Conservation (phyloP, 2,888 invertebrate species). For the Catocala nupta region DNA sequence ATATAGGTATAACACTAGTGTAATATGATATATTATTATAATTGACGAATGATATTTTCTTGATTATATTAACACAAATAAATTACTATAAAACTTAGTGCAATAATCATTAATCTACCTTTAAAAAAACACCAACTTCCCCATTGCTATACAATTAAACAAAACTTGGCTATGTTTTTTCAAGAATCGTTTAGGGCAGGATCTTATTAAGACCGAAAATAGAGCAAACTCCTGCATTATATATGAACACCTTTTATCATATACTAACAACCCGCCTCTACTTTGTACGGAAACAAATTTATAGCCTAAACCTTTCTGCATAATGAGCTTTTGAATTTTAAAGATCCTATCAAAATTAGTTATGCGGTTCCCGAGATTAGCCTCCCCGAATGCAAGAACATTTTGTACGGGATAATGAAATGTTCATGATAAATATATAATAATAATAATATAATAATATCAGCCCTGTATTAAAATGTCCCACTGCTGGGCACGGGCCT, state of each 20-base stretch:
- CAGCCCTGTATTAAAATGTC: too few relatives aligned
- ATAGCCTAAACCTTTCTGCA: constrained; percentile 32
- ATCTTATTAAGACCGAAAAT: constrained; percentile 2
- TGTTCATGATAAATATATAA: too few relatives aligned
- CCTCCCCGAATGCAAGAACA: constrained; percentile 8
- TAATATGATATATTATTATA: too few relatives aligned
- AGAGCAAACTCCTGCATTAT: constrained; percentile 12
- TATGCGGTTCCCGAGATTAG: constrained; percentile 24
- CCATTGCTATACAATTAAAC: too few relatives aligned
- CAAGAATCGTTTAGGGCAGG: background rate
- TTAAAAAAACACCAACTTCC: too few relatives aligned
- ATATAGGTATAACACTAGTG: too few relatives aligned
- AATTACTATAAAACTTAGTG: too few relatives aligned
- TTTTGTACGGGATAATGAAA: constrained; percentile 11
- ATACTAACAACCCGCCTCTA: constrained; percentile 20
- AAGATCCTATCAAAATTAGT: constrained; percentile 36
- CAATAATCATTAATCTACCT: too few relatives aligned
- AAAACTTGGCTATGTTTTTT: background rate
- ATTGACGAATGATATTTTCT: too few relatives aligned
- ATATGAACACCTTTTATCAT: constrained; percentile 24
- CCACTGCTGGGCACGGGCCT: too few relatives aligned
- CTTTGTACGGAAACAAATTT: constrained; percentile 25
- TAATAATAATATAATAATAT: too few relatives aligned
- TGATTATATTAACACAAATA: too few relatives aligned
- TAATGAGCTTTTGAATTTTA: constrained; percentile 50